Base-by-base conservation (phyloP, 2,113 vertebrate species). In the Anser cygnoides region DNA sequence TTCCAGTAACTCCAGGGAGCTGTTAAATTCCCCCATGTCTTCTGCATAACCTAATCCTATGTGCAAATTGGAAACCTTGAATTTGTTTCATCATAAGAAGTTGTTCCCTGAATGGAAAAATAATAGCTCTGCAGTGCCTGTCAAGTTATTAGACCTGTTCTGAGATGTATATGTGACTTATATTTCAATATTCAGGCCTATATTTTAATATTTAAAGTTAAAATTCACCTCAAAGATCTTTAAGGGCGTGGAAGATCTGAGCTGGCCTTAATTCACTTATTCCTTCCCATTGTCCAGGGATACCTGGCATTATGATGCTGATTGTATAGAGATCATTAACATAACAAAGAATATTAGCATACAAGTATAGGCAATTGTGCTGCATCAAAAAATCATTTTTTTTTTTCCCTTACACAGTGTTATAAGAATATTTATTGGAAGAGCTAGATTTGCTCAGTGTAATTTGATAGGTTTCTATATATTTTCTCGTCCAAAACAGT, bases 11-110 rank as follows among this genome's bases (percentile, higher is more conserved):
- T n/a, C 72, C 44, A 43, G 18, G 26, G 11, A 61, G 18, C 49
- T 2, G 2, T 4, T 55, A 21, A 61, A 4, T 8, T 61, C 2
- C 3, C 5, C 7, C 2, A 22, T 21, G 29, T 16, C 31, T 9
- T 2, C 26, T 62, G 19, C 39, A 50, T 29, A 44, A 73, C 55
- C 1, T 18, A 23, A 72, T 72, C 15, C 39, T 11, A 21, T 17
- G 2, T 41, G 17, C 13, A 82, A 25, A 7, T 43, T 57, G 25
- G 44, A 12, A 66, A 14, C 5, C 4, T 6, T 25, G 8, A 25
- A 83, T 62, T 4, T 7, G 9, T 74, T 79, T 63, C 28, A 23
- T 33, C 61, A 54, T 28, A 59, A 50, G 15, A 62, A 58, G 11
- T 63, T 49, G 1, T 61, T 58, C 33, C 17, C 7, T 14, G 20